phyloP scores from a whole-genome alignment of 2,888 invertebrate species.

The Rosalia funebris region DNA sequence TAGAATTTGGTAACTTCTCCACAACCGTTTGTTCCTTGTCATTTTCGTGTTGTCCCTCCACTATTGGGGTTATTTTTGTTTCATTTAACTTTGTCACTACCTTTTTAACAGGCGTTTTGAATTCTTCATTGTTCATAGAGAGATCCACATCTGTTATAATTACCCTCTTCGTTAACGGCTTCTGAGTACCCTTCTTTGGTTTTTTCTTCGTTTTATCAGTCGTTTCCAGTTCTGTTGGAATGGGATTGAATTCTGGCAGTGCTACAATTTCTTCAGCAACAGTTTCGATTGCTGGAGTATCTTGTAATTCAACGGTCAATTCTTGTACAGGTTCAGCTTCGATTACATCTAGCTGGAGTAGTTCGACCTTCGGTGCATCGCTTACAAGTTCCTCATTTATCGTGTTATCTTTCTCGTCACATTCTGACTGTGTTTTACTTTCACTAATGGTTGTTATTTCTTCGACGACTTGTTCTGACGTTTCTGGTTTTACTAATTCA shows the following conservation, averaged over 20 bases:
- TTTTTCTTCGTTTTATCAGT: constrained; percentile 44
- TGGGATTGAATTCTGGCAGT: not conserved
- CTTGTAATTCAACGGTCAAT: constrained; percentile 17
- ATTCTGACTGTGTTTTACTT: constrained; percentile 22
- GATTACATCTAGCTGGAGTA: too few relatives aligned
- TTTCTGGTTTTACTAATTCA: constrained; percentile 30
- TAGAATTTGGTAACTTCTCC: constrained; percentile 13
- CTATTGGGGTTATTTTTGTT: constrained; percentile 24
- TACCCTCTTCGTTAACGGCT: constrained; percentile 50
- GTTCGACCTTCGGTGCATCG: constrained; percentile 16
- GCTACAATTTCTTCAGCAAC: constrained; percentile 4
- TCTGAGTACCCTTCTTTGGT: constrained; percentile 49
- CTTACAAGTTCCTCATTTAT: constrained; percentile 24
- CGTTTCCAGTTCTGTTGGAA: not conserved
- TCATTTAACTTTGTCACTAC: constrained; percentile 30
- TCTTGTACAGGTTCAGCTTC: constrained; percentile 10
- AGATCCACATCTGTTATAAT: constrained; percentile 58
- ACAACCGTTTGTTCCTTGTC: constrained; percentile 16
- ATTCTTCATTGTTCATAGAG: constrained; percentile 34
- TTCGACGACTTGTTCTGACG: constrained; percentile 27
- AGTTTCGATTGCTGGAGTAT: constrained; percentile 12
- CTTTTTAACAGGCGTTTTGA: constrained; percentile 38
- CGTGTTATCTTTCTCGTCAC: constrained; percentile 9
- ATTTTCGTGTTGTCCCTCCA: constrained; percentile 20
- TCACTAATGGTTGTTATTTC: constrained; percentile 31